A percentile compares a stretch with the other conserved stretches of the same genome.
These are phyloP conservation scores for Erythrocercus mccallii DNA, from an alignment of 2,113 vertebrate genomes.

Conservation along the genomic window DNA sequence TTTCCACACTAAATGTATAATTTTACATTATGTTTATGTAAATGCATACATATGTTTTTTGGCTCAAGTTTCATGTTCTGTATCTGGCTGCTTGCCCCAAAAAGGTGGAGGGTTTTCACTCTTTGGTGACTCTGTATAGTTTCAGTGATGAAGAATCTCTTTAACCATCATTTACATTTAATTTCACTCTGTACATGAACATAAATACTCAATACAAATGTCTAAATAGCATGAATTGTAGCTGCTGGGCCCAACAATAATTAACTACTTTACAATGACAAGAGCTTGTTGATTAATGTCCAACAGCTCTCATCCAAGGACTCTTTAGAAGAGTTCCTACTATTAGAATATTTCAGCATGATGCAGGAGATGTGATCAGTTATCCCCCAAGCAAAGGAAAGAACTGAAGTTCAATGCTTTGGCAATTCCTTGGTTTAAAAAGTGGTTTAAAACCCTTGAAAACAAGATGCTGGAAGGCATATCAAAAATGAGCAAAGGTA, in stretches of 20 bases:
- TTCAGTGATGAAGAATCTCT: not conserved
- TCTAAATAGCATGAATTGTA: not conserved
- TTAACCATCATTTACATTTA: not conserved
- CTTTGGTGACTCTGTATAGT: not conserved
- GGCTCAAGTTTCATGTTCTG: not conserved
- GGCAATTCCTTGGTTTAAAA: not conserved
- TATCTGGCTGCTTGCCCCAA: not conserved
- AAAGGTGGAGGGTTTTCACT: not conserved
- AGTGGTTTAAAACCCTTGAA: not conserved
- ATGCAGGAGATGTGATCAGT: not conserved
- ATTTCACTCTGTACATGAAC: not conserved
- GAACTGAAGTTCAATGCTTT: not conserved
- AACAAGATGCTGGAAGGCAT: not conserved
- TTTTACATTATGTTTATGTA: not conserved
- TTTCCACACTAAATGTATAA: not conserved
- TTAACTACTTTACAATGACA: not conserved
- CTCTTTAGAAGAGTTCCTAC: not conserved
- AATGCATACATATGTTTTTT: not conserved
- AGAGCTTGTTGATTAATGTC: not conserved
- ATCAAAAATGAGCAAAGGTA: not conserved
- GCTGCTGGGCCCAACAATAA: not conserved
- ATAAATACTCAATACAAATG: not conserved
- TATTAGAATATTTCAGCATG: not conserved
- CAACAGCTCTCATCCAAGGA: not conserved
- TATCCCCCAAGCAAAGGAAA: not conserved